Evolutionary conservation across 2,888 invertebrate genomes (phyloP).

Genomic region (Sesia apiformis): DNA sequence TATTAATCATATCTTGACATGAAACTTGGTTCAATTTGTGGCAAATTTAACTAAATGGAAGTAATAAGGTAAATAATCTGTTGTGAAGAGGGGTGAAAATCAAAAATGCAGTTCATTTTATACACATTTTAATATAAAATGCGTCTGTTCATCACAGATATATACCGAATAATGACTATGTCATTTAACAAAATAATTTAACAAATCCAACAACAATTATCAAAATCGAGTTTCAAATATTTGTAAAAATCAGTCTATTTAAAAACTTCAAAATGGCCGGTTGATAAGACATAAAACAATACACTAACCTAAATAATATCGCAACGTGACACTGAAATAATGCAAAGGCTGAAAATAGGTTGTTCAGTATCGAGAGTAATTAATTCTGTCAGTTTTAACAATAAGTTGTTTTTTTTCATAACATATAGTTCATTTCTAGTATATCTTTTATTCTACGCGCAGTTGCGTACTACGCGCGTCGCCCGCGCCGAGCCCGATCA

Average conservation of each 20-base stretch:
- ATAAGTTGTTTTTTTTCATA: too few relatives aligned
- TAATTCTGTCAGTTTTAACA: too few relatives aligned
- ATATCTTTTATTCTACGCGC: too few relatives aligned
- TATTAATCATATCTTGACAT: not conserved
- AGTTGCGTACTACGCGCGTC: too few relatives aligned
- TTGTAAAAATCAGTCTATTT: conserved; percentile 4
- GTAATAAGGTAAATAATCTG: not conserved
- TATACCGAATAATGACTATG: conserved; percentile 6
- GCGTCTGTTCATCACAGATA: conserved; percentile 57
- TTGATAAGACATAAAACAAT: not conserved
- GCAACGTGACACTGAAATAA: conserved; percentile 3
- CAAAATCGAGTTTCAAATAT: not conserved
- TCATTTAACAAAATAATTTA: not conserved
- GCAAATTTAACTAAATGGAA: not conserved
- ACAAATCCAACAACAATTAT: not conserved
- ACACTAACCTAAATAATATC: conserved; percentile 2
- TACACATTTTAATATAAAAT: conserved; percentile 72
- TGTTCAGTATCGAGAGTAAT: too few relatives aligned
- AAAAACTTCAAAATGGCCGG: not conserved
- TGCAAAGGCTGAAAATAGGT: too few relatives aligned
- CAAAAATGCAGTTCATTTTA: conserved; percentile 43
- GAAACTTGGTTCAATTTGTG: too few relatives aligned
- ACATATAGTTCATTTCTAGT: too few relatives aligned
- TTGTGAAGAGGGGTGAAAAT: conserved; percentile 24
- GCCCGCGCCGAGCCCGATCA: too few relatives aligned